phyloP scores from a whole-genome alignment of 1,140 invertebrate genomes.

The Apis mellifera region DNA sequence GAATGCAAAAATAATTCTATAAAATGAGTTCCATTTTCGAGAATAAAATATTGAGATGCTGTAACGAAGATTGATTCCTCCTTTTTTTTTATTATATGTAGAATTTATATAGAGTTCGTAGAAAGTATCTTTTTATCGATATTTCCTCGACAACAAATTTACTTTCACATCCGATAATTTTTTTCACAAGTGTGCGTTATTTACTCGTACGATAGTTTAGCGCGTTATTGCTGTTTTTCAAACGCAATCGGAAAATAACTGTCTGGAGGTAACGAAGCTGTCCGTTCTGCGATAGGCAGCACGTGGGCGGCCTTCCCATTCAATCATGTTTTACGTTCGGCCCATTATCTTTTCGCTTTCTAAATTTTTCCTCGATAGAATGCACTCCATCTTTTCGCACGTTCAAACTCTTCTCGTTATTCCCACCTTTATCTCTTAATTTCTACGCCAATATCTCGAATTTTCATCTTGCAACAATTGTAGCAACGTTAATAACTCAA shows the following conservation, averaged over 20 bases:
- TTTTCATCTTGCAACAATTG: no score
- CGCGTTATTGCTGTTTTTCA: constrained; percentile 22
- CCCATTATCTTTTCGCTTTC: constrained; percentile 43
- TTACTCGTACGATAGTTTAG: constrained; percentile 9
- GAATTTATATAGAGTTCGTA: neutral
- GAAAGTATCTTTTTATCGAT: neutral
- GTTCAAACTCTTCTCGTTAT: neutral
- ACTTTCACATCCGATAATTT: neutral
- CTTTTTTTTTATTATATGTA: neutral
- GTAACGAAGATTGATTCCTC: neutral
- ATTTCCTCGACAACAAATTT: neutral
- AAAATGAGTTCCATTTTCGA: neutral
- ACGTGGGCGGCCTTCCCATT: constrained; percentile 42
- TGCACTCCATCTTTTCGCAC: neutral
- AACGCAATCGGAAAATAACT: constrained; percentile 46
- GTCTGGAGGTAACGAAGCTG: constrained; percentile 47
- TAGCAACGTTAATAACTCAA: no score
- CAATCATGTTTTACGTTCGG: constrained; percentile 35
- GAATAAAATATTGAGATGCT: neutral
- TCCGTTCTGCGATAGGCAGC: constrained; percentile 38
- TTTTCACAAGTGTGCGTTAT: no score
- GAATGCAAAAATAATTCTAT: neutral
- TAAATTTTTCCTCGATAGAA: constrained; percentile 9
- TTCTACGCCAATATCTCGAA: no score
- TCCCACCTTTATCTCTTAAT: no score